Base-by-base conservation (phyloP, 2,113 vertebrate genomes). In the Pungitius pungitius region DNA sequence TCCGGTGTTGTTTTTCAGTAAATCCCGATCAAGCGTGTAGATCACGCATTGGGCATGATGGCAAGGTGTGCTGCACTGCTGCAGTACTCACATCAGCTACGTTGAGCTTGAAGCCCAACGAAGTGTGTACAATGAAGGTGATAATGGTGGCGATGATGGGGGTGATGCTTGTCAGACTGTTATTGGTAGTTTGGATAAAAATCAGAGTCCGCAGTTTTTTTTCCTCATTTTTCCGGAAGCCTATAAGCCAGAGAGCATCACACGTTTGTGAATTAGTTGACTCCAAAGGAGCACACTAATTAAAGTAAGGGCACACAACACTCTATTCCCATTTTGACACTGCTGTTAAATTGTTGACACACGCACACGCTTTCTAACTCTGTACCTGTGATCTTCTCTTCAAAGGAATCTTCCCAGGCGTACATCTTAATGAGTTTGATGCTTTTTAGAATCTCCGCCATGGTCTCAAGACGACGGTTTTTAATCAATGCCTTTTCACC, bases 401-500 rank as follows among this genome's bases (percentile, higher is more conserved):
- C 93, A 78, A 95, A 96, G 54, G 92, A 92, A 42, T 86, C 94
- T 86, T 96, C 95, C 94, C 94, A 95, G 30, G 93, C 92, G 0
- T 95, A 94, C 93, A 94, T 95, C 87, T 94, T 95, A 85, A 96
- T 96, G 42, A 95, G 92, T 84, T 95, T 96, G 79, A 95, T 94
- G 87, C 92, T 93, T 66, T 77, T 95, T 73, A 96, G 92, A 84
- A 95, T 89, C 83, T 96, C 93, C 35, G 94, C 95, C 92, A 94
- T 95, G 30, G 92, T 94, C 77, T 91, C 91, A 57, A 95, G 91
- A 2, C 93, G 86, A 26, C 73, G 92, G 82, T 94, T 93, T 1
- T 93, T 95, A 71, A 92, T 65, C 8, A 60, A n/a, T 55, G 95
- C 83, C 42, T 91, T 83, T 24, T 78, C 90, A 85, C 81, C 79